phyloP scores from a whole-genome alignment of 2,797 vertebrate genomes.

The Cichlasoma orientale region DNA sequence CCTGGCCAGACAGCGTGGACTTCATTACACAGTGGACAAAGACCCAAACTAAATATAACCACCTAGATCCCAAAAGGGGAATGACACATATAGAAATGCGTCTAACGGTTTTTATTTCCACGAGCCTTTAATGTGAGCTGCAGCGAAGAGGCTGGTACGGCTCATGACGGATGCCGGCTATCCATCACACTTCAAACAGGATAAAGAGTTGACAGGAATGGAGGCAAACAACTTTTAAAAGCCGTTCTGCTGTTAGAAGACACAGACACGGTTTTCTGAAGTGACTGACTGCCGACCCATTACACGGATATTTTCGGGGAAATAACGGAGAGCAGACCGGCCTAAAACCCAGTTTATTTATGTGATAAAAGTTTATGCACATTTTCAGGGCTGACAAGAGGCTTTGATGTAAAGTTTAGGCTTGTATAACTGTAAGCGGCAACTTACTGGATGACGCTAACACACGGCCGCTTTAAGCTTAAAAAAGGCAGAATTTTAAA shows the following conservation, averaged over 20 bases:
- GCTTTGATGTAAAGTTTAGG: not conserved
- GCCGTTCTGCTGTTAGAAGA: conserved; percentile 1
- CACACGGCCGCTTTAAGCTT: not conserved
- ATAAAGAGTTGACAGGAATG: conserved; percentile 15
- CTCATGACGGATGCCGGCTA: conserved; percentile 19
- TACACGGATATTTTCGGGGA: not conserved
- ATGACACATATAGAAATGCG: conserved; percentile 42
- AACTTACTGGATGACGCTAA: not conserved
- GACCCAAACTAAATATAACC: conserved; percentile 60
- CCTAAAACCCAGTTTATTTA: not conserved
- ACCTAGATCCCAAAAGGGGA: conserved; percentile 42
- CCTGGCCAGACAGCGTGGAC: conserved; percentile 46
- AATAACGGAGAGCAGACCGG: not conserved
- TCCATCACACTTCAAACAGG: conserved; percentile 49
- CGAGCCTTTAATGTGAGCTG: conserved; percentile 21
- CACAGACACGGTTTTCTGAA: not conserved
- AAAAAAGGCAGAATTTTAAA: not conserved
- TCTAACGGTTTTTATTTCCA: conserved; percentile 9
- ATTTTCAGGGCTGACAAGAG: not conserved
- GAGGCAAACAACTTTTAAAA: conserved; percentile 45
- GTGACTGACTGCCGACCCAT: not conserved
- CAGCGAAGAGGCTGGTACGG: conserved; percentile 4
- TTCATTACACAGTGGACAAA: conserved; percentile 64
- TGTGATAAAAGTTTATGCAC: not conserved
- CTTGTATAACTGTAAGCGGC: not conserved